Evolutionary conservation across 1,140 invertebrate species (phyloP).

Genomic region (Paramacrobiotus metropolitanus): DNA sequence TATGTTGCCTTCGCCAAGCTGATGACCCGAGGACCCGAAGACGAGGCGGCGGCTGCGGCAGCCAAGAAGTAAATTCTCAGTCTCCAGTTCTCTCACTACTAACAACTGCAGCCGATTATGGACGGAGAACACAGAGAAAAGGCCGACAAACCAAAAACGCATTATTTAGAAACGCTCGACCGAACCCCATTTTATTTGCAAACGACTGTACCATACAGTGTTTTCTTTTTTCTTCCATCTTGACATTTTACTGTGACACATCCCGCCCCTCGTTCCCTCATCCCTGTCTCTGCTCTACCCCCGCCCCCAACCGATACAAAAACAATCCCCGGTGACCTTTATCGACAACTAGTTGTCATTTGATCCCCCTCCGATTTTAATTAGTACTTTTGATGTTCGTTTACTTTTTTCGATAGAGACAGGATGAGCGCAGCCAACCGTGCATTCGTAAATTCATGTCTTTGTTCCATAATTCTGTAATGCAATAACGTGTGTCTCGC

Average conservation of each 20-base stretch:
- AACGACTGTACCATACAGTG: background rate
- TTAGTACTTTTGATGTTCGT: background rate
- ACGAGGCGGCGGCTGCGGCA: background rate
- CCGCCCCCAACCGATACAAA: too few relatives aligned
- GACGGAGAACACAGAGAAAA: too few relatives aligned
- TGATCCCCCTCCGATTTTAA: background rate
- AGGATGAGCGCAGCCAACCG: too few relatives aligned
- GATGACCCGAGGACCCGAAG: constrained; percentile 3
- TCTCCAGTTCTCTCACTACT: background rate
- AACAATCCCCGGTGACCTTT: too few relatives aligned
- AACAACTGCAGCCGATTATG: background rate
- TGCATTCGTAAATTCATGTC: too few relatives aligned
- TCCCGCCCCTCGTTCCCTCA: too few relatives aligned
- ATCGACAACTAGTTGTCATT: background rate
- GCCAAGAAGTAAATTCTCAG: constrained; percentile 3
- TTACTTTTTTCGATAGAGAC: too few relatives aligned
- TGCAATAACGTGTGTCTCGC: background rate
- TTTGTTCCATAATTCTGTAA: background rate
- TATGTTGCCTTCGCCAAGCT: background rate
- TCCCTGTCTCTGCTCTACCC: too few relatives aligned
- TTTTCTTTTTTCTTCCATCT: background rate
- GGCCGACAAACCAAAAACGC: background rate
- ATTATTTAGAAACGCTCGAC: background rate
- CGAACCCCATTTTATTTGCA: background rate
- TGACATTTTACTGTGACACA: too few relatives aligned